Evolutionary conservation across 1,140 invertebrate genomes (phyloP).

Genomic region (Drosophila gunungcola): DNA sequence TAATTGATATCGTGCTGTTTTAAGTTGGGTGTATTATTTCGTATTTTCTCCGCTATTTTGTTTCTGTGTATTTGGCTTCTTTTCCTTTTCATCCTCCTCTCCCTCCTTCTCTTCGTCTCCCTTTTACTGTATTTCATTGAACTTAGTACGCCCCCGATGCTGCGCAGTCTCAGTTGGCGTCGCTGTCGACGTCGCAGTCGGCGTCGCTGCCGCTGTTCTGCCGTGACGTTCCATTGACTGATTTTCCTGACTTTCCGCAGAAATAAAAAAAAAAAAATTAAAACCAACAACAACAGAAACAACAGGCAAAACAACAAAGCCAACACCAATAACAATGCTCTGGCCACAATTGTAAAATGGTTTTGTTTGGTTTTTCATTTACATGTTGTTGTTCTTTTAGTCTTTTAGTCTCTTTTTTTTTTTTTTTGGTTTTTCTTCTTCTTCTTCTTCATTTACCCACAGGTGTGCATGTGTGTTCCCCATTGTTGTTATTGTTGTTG

Average conservation of each 20-base stretch:
- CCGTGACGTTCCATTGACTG: conserved; percentile 80
- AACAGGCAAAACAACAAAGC: conserved; percentile 12
- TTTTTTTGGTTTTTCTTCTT: conserved; percentile 18
- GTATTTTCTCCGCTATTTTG: neutral
- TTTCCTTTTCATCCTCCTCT: neutral
- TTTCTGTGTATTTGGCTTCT: neutral
- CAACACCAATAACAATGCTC: conserved; percentile 46
- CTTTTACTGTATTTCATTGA: conserved; percentile 29
- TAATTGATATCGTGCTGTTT: no score
- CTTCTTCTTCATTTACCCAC: conserved; percentile 22
- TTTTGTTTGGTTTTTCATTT: conserved; percentile 77
- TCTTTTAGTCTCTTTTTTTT: neutral
- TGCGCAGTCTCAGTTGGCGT: conserved; percentile 11
- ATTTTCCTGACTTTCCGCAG: conserved; percentile 61
- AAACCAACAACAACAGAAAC: conserved; percentile 19
- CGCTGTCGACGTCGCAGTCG: conserved; percentile 4
- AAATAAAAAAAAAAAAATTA: conserved; percentile 30
- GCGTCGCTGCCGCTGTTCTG: conserved; percentile 33
- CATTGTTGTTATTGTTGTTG: conserved; percentile 42
- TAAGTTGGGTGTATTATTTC: neutral
- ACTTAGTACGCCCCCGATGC: conserved; percentile 37
- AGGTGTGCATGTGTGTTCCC: conserved; percentile 30
- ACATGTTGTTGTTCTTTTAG: conserved; percentile 55
- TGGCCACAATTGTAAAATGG: conserved; percentile 66
- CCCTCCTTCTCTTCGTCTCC: neutral